Base-by-base conservation (phyloP, 2,888 invertebrate genomes). In the Pyrochroa serraticornis region DNA sequence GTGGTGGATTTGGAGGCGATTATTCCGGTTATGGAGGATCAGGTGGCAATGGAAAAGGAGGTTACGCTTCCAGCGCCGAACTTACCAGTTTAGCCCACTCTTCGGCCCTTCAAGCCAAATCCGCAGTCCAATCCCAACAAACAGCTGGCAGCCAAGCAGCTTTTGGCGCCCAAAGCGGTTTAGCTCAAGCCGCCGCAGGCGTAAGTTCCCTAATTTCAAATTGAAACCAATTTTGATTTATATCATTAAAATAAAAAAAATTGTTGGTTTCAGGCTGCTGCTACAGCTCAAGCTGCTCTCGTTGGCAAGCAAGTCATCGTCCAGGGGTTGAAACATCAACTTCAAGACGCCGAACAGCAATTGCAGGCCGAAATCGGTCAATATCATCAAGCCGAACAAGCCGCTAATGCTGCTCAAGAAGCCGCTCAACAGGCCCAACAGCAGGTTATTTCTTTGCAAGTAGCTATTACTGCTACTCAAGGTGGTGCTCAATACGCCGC, bases 131-230 rank as follows among this genome's bases (percentile, higher is more conserved):
- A 2, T 88, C 85, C 67, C 90, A 90, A 72, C 86, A 86, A 30
- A 85, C 87, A 0, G 90, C 90, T 0, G 90, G 86, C 0, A 86
- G 86, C 53, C 90, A 90, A 73, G 90, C 90, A 0, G 89, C 90
- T 0, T 90, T 87, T 70, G 85, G 87, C 2, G 89, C 89, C 0
- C 88, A 89, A 77, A 90, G 86, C 68, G 87, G 87, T 0, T 70
- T 90, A 14, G 90, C 90, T 0, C 89, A 89, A 71, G 85, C 87
- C 0, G 90, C 90, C 0, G 83, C 85, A 0, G 72, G 71, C 14
- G 74, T 73, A 64, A 70, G 63, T 54, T 45, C 7, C 43, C 32
- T 47, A 33, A 3, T n/a, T n/a, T n/a, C n/a, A n/a, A n/a, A n/a
- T n/a, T n/a, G n/a, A n/a, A n/a, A n/a, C n/a, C n/a, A n/a, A n/a